phyloP scores from a whole-genome alignment of 2,113 vertebrate species.

The Polypterus bichir region DNA sequence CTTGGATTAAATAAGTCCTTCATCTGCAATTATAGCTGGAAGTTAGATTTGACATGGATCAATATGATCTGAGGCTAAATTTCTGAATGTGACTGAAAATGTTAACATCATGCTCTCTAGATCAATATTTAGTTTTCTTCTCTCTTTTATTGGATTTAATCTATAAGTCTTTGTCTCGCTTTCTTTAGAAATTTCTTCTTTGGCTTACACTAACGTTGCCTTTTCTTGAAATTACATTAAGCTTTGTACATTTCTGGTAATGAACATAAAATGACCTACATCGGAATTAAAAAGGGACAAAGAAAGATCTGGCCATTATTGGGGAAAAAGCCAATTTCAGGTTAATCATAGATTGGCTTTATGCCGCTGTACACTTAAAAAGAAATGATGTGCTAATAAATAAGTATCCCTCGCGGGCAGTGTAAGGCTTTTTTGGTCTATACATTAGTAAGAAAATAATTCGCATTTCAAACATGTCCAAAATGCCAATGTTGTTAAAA shows the following conservation, averaged over 20 bases:
- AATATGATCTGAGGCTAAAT: conserved; percentile 78
- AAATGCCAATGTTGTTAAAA: conserved; percentile 86
- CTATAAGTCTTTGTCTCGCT: conserved; percentile 93
- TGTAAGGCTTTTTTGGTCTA: conserved; percentile 57
- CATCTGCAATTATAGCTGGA: conserved; percentile 79
- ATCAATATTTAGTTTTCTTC: conserved; percentile 84
- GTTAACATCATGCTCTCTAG: conserved; percentile 72
- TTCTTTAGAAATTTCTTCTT: conserved; percentile 61
- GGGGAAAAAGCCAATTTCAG: conserved; percentile 55
- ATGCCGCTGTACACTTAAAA: conserved; percentile 55
- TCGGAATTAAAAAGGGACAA: conserved; percentile 64
- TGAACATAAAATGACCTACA: conserved; percentile 70
- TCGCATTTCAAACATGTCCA: conserved; percentile 58
- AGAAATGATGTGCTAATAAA: conserved; percentile 55
- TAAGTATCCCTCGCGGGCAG: conserved; percentile 59
- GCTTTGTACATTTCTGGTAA: conserved; percentile 54
- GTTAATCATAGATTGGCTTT: conserved; percentile 69
- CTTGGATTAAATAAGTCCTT: conserved; percentile 69
- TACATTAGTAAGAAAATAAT: conserved; percentile 56
- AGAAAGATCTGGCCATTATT: conserved; percentile 43
- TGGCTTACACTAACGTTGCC: conserved; percentile 28
- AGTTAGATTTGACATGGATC: conserved; percentile 92
- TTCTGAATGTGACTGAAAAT: conserved; percentile 82
- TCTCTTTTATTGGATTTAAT: conserved; percentile 75
- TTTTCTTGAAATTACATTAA: conserved; percentile 68